Conservation (phyloP, 2,888 invertebrate species). For the Chironomus riparius region DNA sequence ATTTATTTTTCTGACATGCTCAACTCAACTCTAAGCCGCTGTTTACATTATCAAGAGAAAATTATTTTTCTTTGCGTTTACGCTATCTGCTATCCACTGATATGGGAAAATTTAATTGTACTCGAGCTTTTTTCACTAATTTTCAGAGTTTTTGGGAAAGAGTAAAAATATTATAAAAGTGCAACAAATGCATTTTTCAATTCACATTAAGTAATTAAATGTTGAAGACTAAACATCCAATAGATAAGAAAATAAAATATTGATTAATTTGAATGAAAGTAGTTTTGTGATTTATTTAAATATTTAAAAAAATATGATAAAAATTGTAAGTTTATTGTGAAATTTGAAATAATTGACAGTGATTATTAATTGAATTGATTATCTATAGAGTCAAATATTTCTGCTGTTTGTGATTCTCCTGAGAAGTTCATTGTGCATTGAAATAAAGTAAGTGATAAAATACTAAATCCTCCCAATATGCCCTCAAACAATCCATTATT, state of each 20-base stretch:
- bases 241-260: not conserved
- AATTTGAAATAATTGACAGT: not conserved
- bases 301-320: not conserved
- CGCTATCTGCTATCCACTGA: conserved; percentile 12
- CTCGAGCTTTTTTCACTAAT: conserved; percentile 1
- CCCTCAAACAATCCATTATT: too few relatives aligned
- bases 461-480: too few relatives aligned
- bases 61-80: not conserved
- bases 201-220: conserved; percentile 10
- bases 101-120: not conserved
- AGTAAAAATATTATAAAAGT: conserved; percentile 19
- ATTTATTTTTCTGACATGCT: too few relatives aligned
- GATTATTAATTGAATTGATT: not conserved
- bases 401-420: not conserved
- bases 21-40: too few relatives aligned
- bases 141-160: not conserved
- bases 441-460: not conserved
- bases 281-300: not conserved
- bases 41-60: not conserved
- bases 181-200: conserved; percentile 16
- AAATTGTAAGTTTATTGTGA: not conserved
- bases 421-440: not conserved
- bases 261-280: not conserved
- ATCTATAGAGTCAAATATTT: not conserved
- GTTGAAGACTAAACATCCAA: conserved; percentile 16